Evolutionary conservation across 2,888 invertebrate genomes (phyloP), one percentile per base, ranked within the genome.

Genomic region (Gibbula magus): DNA sequence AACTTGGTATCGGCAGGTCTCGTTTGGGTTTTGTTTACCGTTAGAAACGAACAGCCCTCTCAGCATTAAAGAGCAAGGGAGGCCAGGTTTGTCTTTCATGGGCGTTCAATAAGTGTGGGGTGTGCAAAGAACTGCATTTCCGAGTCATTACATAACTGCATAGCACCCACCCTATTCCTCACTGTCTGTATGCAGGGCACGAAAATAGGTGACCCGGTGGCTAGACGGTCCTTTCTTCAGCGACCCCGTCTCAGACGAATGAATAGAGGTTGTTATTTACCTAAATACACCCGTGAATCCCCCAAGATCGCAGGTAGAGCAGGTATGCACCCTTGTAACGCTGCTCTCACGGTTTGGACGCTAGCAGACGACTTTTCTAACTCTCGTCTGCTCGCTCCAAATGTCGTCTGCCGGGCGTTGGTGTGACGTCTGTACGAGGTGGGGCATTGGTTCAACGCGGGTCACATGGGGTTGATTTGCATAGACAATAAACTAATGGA

Each of bases 241-340:
- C 35, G 35, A 70, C 70, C 70, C 20, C 70, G 39, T 35, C 39
- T 35, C 70, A 70, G 20, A 18, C 35, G 32, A n/a, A 70, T 70
- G 70, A 70, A 70, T 39, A 70, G 39, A 39, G 70, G 70, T 70
- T 35, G 35, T 70, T 70, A 70, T 70, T 70, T 70, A 70, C 70
- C 70, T 35, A 70, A 70, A 70, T 70, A 70, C 70, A 70, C 35
- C 70, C 70, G 70, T 35, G 35, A 35, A 70, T 20, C 35, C 20
- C 70, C 35, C 35, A 32, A 39, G 35, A 16, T 20, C 8, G 35
- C 25, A 35, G 70, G 70, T 70, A 70, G 32, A 39, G 29, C 70
- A 35, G 20, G 32, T 39, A 35, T 35, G 35, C 70, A 70, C 70
- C 70, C n/a, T 61, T 22, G 18, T 10, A 35, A 70, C 32, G 32